Evolutionary conservation across 2,113 vertebrate species (phyloP).

Genomic region (Mesocricetus auratus): DNA sequence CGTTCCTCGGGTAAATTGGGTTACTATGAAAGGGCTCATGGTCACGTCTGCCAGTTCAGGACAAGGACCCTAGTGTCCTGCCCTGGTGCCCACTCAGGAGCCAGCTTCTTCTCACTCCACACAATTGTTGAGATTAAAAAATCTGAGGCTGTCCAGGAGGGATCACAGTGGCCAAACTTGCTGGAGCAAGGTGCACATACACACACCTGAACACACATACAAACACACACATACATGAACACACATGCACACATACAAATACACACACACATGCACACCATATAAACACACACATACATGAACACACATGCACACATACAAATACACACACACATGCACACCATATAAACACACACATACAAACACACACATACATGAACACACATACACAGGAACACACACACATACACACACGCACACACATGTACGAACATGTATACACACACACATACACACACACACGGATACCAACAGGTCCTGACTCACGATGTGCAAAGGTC

Average conservation of each 20-base stretch:
- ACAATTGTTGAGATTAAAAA: background rate
- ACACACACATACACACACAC: background rate
- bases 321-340: rapidly evolving
- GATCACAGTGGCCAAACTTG: background rate
- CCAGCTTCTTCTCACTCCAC: background rate
- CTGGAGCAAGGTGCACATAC: background rate
- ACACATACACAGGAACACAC: background rate
- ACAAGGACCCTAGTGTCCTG: background rate
- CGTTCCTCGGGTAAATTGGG: background rate
- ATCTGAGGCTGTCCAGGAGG: background rate
- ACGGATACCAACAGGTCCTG: rapidly evolving
- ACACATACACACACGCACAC: too few relatives aligned
- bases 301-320: too few relatives aligned
- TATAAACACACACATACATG: too few relatives aligned
- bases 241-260: background rate
- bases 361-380: background rate
- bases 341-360: rapidly evolving
- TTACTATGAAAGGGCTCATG: background rate
- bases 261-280: too few relatives aligned
- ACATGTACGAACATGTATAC: too few relatives aligned
- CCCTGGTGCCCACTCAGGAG: background rate
- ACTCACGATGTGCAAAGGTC: constrained; percentile 93
- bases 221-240: background rate
- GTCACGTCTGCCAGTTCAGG: background rate
- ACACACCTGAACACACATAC: rapidly evolving